phyloP scores from a whole-genome alignment of 2,888 invertebrate species.

The Cerastoderma edule region DNA sequence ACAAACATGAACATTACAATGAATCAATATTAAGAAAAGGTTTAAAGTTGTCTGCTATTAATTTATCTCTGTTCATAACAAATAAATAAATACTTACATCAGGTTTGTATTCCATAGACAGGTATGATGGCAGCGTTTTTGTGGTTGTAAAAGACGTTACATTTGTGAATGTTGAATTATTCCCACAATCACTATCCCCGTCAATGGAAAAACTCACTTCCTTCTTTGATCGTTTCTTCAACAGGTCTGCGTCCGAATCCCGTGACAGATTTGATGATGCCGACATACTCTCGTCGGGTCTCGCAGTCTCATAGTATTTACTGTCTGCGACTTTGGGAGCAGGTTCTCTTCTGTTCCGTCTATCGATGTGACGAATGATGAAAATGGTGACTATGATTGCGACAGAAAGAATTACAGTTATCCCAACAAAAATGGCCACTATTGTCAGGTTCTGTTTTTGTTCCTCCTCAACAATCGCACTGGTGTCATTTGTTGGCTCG shows the following conservation, averaged over 20 bases:
- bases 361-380: constrained; percentile 69
- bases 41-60: too few species aligned
- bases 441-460: constrained; percentile 71
- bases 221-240: constrained; percentile 73
- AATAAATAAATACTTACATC: constrained; percentile 63
- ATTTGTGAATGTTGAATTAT: constrained; percentile 71
- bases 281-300: constrained; percentile 62
- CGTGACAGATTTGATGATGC: constrained; percentile 59
- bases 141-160: constrained; percentile 73
- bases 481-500: constrained; percentile 68
- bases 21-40: too few species aligned
- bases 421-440: constrained; percentile 70
- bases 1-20: too few species aligned
- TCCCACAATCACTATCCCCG: constrained; percentile 62
- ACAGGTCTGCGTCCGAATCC: constrained; percentile 63
- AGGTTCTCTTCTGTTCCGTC: constrained; percentile 50
- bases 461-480: constrained; percentile 47
- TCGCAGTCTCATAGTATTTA: constrained; percentile 51
- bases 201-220: constrained; percentile 79
- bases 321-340: constrained; percentile 57
- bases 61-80: too few species aligned
- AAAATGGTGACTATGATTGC: constrained; percentile 73
- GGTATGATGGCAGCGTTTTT: constrained; percentile 66
- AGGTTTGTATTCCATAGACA: constrained; percentile 68
- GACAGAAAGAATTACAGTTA: constrained; percentile 72